phyloP scores from a whole-genome alignment of 2,888 invertebrate species.

The Nysson spinosus region DNA sequence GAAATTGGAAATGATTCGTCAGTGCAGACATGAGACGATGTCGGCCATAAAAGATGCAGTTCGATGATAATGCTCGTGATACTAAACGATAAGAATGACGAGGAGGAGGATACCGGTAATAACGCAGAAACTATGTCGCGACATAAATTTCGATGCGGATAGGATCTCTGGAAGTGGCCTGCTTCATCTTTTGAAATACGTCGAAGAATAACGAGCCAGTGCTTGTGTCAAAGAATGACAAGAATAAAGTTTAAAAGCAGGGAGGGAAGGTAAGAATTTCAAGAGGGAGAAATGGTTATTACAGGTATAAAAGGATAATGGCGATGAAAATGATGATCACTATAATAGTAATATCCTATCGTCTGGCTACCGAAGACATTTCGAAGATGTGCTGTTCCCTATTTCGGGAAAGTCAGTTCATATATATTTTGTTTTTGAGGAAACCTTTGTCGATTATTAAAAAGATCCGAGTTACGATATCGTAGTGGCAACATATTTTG shows the following conservation, averaged over 20 bases:
- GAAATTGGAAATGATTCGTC: too few species aligned
- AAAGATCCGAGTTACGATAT: too few species aligned
- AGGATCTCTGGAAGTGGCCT: neutral
- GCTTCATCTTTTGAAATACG: neutral
- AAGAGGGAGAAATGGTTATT: constrained; percentile 30
- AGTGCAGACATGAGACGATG: too few species aligned
- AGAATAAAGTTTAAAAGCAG: neutral
- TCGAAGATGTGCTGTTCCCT: too few species aligned
- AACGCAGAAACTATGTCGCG: neutral
- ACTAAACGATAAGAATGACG: constrained; percentile 20
- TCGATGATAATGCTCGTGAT: neutral
- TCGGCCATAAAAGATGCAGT: too few species aligned
- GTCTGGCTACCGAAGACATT: too few species aligned
- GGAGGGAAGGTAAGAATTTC: neutral
- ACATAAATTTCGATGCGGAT: neutral
- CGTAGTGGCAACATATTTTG: too few species aligned
- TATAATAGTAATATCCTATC: constrained; percentile 33
- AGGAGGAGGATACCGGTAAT: constrained; percentile 11
- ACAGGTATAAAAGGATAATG: constrained; percentile 26
- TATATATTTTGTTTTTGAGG: too few species aligned
- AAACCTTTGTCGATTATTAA: too few species aligned
- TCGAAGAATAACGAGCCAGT: neutral
- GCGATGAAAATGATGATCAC: constrained; percentile 20
- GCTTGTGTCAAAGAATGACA: neutral
- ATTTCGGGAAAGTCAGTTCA: too few species aligned